Base-by-base conservation (phyloP, 2,797 vertebrate species). In the Bovichtus variegatus region DNA sequence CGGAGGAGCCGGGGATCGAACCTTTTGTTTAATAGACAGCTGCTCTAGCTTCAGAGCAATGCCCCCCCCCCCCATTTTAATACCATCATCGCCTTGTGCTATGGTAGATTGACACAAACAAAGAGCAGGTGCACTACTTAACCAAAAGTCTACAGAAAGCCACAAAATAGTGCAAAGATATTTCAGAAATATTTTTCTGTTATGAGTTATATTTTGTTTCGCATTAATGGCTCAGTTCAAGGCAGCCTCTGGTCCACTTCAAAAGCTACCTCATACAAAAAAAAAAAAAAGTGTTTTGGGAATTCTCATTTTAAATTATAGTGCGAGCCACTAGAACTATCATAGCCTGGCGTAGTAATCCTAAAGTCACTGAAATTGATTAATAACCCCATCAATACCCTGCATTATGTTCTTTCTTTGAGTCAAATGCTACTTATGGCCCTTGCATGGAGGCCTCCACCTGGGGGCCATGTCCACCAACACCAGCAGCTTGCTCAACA, bases 311-410 rank as follows among this genome's bases (percentile, higher is more conserved):
- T n/a, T n/a, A n/a, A n/a, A n/a, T n/a, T n/a, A n/a, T n/a, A n/a
- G n/a, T 31, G 38, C 34, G 21, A 55, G 27, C 41, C 34, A 61
- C 49, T n/a, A 9, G n/a, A 81, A 23, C 25, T 29, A 43, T 71
- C 43, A 57, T 0, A 6, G 68, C 25, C 54, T 67, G 53, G 25
- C 1, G 0, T 25, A 60, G 34, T 61, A 66, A 7, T 58, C 44
- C 46, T 19, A 23, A 34, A 76, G 43, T 67, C 60, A 66, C 27
- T 53, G 19, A 5, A 64, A 41, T 65, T 82, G 70, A 80, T 74
- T 75, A 55, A 82, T 77, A 68, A 71, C 46, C 67, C 50, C 34
- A 69, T 80, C 59, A 75, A 58, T 54, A 76, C 38, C 44, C 47
- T 60, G 44, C 36, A 41, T 51, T 64, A 49, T 73, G 55, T 74